phyloP scores from a whole-genome alignment of 2,113 vertebrate species.

The Centropus unirufus region DNA sequence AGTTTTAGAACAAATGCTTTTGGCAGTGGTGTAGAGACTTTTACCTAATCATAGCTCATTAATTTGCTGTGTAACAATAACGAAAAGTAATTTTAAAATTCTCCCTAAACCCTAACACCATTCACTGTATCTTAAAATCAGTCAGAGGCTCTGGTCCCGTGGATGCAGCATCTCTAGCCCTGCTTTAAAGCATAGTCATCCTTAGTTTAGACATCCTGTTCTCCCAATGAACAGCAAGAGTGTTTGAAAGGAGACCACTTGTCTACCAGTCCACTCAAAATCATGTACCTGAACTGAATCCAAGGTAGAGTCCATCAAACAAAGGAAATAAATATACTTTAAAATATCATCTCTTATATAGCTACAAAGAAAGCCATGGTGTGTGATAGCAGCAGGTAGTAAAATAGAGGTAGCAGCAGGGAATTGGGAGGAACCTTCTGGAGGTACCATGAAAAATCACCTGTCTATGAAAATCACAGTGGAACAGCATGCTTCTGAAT shows the following conservation, averaged over 20 bases:
- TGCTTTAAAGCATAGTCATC: background rate
- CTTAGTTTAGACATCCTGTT: background rate
- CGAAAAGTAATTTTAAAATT: background rate
- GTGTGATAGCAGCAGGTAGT: constrained; percentile 54
- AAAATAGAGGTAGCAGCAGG: constrained; percentile 38
- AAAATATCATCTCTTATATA: background rate
- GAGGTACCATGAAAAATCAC: constrained; percentile 74
- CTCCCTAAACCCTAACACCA: background rate
- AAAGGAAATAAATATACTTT: constrained; percentile 19
- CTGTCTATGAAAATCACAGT: constrained; percentile 74
- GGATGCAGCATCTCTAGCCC: background rate
- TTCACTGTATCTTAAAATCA: background rate
- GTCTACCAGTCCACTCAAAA: background rate
- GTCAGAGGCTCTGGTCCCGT: background rate
- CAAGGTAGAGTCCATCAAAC: background rate
- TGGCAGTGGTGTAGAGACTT: background rate
- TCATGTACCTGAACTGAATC: background rate
- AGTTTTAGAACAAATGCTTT: background rate
- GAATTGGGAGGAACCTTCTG: background rate
- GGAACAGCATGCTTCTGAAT: constrained; percentile 68
- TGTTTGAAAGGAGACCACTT: background rate
- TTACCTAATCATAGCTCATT: constrained; percentile 14
- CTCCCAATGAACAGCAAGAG: background rate
- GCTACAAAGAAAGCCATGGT: background rate
- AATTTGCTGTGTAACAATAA: background rate